Evolutionary conservation across 2,113 vertebrate species (phyloP).

Genomic region (Neogale vison): DNA sequence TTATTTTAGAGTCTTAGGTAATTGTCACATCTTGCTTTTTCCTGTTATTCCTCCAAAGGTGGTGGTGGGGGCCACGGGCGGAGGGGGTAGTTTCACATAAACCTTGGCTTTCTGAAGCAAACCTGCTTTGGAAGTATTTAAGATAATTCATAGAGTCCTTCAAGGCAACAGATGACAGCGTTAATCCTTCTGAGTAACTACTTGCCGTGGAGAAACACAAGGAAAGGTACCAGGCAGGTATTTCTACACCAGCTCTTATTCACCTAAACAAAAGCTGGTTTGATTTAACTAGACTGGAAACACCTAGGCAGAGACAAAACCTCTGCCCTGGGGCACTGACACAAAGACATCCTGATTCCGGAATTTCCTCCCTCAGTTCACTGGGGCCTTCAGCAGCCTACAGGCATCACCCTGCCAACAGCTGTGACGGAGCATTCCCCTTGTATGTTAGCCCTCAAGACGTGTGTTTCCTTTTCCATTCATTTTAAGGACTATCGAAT

Average conservation of each 20-base stretch:
- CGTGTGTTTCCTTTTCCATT: background rate
- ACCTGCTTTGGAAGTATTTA: slow-evolving; percentile 71
- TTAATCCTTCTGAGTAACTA: slow-evolving; percentile 74
- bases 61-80: background rate
- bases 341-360: slow-evolving; percentile 56
- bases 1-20: slow-evolving; percentile 47
- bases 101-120: slow-evolving; percentile 50
- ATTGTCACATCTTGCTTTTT: slow-evolving; percentile 52
- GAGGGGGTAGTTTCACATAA: slow-evolving; percentile 52
- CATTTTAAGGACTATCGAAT: background rate
- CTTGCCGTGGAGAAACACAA: slow-evolving; percentile 57
- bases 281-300: slow-evolving; percentile 69
- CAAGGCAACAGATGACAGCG: slow-evolving; percentile 70
- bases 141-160: slow-evolving; percentile 57
- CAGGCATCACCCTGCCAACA: background rate
- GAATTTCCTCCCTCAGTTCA: slow-evolving; percentile 36
- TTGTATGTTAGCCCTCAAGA: background rate
- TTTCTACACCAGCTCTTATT: slow-evolving; percentile 65
- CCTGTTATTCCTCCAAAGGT: slow-evolving; percentile 54
- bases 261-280: slow-evolving; percentile 64
- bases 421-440: background rate
- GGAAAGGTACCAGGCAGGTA: slow-evolving; percentile 62
- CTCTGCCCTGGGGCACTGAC: slow-evolving; percentile 55
- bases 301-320: slow-evolving; percentile 42
- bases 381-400: background rate